Conservation (phyloP, 2,797 vertebrate species). For the Acanthiza pusilla region DNA sequence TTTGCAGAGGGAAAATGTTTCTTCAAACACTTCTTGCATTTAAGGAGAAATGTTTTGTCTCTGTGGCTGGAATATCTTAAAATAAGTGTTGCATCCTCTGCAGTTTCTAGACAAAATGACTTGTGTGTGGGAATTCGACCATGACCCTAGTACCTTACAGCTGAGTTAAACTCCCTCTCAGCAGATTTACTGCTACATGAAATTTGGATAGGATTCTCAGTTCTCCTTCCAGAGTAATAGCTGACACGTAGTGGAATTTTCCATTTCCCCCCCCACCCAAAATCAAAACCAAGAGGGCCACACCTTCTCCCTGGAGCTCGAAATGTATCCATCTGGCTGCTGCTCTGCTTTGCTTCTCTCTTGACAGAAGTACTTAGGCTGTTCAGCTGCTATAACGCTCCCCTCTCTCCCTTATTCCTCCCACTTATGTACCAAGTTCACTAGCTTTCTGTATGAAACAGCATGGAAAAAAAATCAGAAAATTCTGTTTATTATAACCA, state of each 20-base stretch:
- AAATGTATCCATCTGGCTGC: neutral
- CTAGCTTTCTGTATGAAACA: neutral
- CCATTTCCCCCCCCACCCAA: neutral
- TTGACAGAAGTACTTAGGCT: neutral
- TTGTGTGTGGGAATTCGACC: neutral
- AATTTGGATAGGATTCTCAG: conserved; percentile 23
- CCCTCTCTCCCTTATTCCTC: neutral
- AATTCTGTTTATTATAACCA: neutral
- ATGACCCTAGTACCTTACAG: neutral
- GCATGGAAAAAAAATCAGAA: neutral
- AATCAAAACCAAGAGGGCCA: neutral
- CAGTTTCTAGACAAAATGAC: neutral
- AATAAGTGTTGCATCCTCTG: neutral
- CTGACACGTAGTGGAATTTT: conserved; percentile 34
- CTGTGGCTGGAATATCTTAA: neutral
- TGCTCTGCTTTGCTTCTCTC: neutral
- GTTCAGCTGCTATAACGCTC: neutral
- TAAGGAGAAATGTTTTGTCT: neutral
- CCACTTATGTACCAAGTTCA: neutral
- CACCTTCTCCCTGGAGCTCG: neutral
- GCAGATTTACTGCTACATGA: neutral
- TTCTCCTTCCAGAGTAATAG: conserved; percentile 9
- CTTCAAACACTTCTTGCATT: neutral
- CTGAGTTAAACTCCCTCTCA: conserved; percentile 18
- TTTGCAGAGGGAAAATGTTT: neutral